Evolutionary conservation across 2,797 vertebrate genomes (phyloP).

Genomic region (Pseudochirops corinnae): DNA sequence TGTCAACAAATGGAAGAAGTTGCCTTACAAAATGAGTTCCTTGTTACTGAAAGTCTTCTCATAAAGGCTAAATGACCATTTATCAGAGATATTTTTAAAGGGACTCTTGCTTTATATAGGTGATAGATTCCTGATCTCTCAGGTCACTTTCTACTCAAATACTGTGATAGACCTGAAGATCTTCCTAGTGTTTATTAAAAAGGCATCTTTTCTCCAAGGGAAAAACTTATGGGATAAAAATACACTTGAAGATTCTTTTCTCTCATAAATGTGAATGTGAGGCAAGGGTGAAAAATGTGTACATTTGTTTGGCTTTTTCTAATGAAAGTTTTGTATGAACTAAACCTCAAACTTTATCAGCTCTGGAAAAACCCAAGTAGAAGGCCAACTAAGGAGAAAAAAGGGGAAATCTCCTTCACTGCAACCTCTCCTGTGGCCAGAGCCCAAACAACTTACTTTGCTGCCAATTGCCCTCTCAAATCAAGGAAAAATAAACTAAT

Average conservation of each 20-base stretch:
- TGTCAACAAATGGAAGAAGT: background rate
- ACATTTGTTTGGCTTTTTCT: constrained; percentile 35
- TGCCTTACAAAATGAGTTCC: background rate
- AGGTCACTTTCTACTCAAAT: background rate
- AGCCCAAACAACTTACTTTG: constrained; percentile 76
- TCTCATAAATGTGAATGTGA: background rate
- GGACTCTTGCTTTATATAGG: background rate
- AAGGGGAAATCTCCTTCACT: background rate
- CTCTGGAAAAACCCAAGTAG: constrained; percentile 42
- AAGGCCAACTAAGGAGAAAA: constrained; percentile 12
- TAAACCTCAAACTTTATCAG: constrained; percentile 71
- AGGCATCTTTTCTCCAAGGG: background rate
- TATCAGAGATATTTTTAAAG: background rate
- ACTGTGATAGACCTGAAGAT: background rate
- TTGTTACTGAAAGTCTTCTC: background rate
- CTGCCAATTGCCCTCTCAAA: constrained; percentile 80
- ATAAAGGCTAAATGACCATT: background rate
- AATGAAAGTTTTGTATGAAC: constrained; percentile 63
- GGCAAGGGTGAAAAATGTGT: background rate
- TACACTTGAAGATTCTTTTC: background rate
- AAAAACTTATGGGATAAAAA: background rate
- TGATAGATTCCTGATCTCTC: background rate
- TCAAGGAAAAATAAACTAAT: constrained; percentile 84
- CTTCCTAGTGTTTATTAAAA: background rate
- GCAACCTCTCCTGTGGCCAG: constrained; percentile 25